Base-by-base conservation (phyloP, 2,113 vertebrate genomes). In the Emydura subglobosa region DNA sequence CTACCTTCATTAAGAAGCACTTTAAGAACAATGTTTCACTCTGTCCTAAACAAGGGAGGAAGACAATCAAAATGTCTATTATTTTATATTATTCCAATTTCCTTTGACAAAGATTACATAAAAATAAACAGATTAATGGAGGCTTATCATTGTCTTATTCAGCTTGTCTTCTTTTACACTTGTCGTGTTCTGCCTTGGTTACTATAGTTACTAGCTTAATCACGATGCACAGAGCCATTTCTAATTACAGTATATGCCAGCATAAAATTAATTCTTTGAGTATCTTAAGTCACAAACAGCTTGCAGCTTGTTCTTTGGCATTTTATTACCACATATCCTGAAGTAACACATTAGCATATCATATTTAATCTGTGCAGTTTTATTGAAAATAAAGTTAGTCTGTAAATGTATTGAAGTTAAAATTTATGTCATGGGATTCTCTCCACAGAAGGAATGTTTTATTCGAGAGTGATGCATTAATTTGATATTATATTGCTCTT, bases 191-290 rank as follows among this genome's bases (percentile, higher is more conserved):
- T 96, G 95, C 86, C 95, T 95, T 96, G 88, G 98, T 99, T 98
- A 91, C 98, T 98, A 99, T 99, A 96, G 98, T 96, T 98, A 98
- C 98, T 91, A 91, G 95, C 94, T 98, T 98, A 98, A 98, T 98
- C 97, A 98, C 95, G 98, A 98, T 98, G 97, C 97, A 97, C 88
- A 89, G 97, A 98, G 95, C 94, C 97, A 98, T 97, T 98, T 98
- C 98, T 98, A 98, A 98, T 98, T 98, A 97, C 98, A 97, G 98
- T 98, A 98, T 98, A 98, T 96, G 97, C 97, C 97, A 98, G 97
- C 96, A 97, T 97, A 98, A 98, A 98, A 98, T 98, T 98, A 98
- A 98, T 98, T 98, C 97, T 97, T 97, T 94, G 95, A 94, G 96
- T 97, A 96, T 97, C 97, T 97, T 97, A 97, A 98, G 90, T 95